A percentile compares a stretch with the other conserved stretches of the same genome.
These are phyloP conservation scores for Agriotes lineatus DNA, from an alignment of 2,888 invertebrate genomes.

Conservation along the genomic window DNA sequence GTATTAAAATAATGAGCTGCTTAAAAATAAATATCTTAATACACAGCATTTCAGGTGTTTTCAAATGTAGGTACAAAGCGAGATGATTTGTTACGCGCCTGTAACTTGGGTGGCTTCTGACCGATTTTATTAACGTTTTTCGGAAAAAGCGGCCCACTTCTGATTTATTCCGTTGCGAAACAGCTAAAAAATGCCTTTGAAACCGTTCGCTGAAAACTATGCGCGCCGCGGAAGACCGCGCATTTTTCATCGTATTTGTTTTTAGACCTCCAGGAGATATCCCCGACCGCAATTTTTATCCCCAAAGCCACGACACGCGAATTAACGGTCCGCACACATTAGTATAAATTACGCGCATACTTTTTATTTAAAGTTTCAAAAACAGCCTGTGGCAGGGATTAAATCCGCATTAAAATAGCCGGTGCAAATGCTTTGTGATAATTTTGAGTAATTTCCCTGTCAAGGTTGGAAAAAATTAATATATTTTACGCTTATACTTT, in stretches of 20 bases:
- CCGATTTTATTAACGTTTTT: conserved; percentile 15
- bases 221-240: not conserved
- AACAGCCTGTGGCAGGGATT: no score
- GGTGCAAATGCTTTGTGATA: no score
- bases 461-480: no score
- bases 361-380: no score
- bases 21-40: conserved; percentile 49
- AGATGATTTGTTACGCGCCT: conserved; percentile 48
- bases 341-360: no score
- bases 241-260: conserved; percentile 17
- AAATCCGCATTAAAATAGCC: no score
- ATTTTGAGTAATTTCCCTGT: no score
- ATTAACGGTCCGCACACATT: not conserved
- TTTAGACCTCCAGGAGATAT: not conserved
- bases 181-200: conserved; percentile 13
- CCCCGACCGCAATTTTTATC: conserved; percentile 9
- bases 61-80: conserved; percentile 48
- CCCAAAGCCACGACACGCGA: not conserved
- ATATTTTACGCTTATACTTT: no score
- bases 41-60: conserved; percentile 46
- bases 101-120: conserved; percentile 37
- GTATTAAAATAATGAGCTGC: conserved; percentile 47
- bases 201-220: conserved; percentile 10
- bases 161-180: conserved; percentile 22
- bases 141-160: conserved; percentile 3